Evolutionary conservation across 2,113 vertebrate genomes (phyloP).

Genomic region (Lepus timidus): DNA sequence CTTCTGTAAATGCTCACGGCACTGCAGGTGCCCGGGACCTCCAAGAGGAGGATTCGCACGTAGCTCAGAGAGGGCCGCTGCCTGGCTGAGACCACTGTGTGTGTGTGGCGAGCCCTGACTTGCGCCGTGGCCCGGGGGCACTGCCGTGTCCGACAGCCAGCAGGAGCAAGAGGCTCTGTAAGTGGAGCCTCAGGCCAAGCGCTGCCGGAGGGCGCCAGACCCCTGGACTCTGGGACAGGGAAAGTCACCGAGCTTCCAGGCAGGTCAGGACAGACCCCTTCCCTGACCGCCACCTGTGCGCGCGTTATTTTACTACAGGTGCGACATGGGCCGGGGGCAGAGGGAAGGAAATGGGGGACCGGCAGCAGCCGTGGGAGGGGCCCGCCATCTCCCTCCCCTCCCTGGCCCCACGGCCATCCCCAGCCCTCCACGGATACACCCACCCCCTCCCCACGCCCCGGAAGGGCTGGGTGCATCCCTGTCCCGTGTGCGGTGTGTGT

Average conservation of each 20-base stretch:
- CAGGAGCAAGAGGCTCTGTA: fast-evolving
- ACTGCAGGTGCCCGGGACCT: neutral
- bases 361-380: neutral
- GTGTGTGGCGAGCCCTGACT: neutral
- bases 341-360: neutral
- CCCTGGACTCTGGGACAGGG: neutral
- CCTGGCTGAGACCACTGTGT: neutral
- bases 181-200: neutral
- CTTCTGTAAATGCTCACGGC: neutral
- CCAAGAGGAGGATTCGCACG: neutral
- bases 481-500: too few relatives aligned
- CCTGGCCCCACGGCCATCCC: neutral
- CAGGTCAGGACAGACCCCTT: neutral
- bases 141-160: neutral
- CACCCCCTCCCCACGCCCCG: too few relatives aligned
- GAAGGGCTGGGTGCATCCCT: too few relatives aligned
- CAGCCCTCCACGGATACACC: neutral
- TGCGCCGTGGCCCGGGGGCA: neutral
- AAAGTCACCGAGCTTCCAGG: neutral
- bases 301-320: neutral
- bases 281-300: neutral
- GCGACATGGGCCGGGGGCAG: neutral
- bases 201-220: fast-evolving
- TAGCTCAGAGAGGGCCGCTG: neutral
- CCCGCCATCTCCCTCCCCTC: neutral